These are phyloP conservation scores for Agonopterix subpropinquella DNA, from an alignment of 2,888 invertebrate species.

Conservation along the genomic window DNA sequence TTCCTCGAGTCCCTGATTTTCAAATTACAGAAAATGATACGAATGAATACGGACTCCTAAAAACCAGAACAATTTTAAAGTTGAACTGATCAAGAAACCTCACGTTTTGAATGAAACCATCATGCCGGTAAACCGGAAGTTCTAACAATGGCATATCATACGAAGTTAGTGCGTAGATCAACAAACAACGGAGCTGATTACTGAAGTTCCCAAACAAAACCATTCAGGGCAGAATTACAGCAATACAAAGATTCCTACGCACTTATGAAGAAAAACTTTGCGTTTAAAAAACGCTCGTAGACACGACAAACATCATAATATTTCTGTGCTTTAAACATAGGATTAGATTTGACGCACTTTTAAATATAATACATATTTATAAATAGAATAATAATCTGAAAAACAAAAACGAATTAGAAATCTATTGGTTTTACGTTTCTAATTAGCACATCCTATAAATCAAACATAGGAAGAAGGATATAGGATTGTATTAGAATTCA, in stretches of 20 bases:
- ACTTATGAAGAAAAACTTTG: conserved; percentile 17
- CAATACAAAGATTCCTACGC: conserved; percentile 10
- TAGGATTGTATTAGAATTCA: background rate
- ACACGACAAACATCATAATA: too few relatives aligned
- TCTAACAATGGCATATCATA: conserved; percentile 52
- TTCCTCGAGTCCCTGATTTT: too few relatives aligned
- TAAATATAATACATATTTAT: too few relatives aligned
- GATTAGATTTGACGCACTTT: too few relatives aligned
- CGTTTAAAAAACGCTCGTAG: background rate
- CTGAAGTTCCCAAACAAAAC: conserved; percentile 12
- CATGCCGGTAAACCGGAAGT: conserved; percentile 49
- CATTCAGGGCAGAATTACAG: conserved; percentile 1
- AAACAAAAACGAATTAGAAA: too few relatives aligned
- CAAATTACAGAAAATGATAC: too few relatives aligned
- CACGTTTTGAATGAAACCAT: conserved; percentile 24
- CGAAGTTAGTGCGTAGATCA: conserved; percentile 49
- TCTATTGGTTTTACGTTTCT: background rate
- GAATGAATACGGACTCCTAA: conserved; percentile 1
- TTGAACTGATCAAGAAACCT: background rate
- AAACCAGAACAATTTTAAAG: too few relatives aligned
- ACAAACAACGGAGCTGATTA: conserved; percentile 25
- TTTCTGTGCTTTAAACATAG: too few relatives aligned
- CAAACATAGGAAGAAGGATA: too few relatives aligned
- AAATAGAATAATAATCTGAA: too few relatives aligned
- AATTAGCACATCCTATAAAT: too few relatives aligned